Conservation (phyloP, 2,888 invertebrate genomes). For the Bugula neritina region DNA sequence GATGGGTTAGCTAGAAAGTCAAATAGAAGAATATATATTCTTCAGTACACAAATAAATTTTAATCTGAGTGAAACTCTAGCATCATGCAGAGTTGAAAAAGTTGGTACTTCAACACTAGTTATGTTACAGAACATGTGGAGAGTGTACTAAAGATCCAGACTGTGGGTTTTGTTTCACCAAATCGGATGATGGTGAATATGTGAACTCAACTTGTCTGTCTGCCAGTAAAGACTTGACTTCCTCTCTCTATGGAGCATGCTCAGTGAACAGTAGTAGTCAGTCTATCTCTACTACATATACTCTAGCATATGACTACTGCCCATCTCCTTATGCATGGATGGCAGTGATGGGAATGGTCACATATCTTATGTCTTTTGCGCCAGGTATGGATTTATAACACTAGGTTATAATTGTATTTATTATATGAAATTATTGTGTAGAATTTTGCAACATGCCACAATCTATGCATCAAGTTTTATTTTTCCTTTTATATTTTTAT, state of each 20-base stretch:
- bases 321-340: slow-evolving; percentile 51
- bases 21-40: too few relatives aligned
- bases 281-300: slow-evolving; percentile 30
- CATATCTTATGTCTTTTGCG: slow-evolving; percentile 54
- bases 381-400: slow-evolving; percentile 45
- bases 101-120: too few relatives aligned
- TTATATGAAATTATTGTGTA: too few relatives aligned
- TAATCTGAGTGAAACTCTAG: too few relatives aligned
- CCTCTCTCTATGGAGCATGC: background rate
- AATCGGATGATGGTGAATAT: background rate
- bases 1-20: too few relatives aligned
- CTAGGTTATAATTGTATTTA: too few relatives aligned
- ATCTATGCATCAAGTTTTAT: too few relatives aligned
- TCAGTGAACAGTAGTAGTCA: slow-evolving; percentile 29
- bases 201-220: background rate
- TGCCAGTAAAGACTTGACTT: background rate
- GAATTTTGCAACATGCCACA: too few relatives aligned
- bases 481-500: too few relatives aligned
- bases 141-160: slow-evolving; percentile 51
- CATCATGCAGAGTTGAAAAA: too few relatives aligned
- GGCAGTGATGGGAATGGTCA: slow-evolving; percentile 47
- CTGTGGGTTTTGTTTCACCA: slow-evolving; percentile 55
- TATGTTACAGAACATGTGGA: slow-evolving; percentile 52
- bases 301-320: slow-evolving; percentile 50
- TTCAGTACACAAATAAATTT: too few relatives aligned